Evolutionary conservation across 2,113 vertebrate species (phyloP).

Genomic region (Dascyllus trimaculatus): DNA sequence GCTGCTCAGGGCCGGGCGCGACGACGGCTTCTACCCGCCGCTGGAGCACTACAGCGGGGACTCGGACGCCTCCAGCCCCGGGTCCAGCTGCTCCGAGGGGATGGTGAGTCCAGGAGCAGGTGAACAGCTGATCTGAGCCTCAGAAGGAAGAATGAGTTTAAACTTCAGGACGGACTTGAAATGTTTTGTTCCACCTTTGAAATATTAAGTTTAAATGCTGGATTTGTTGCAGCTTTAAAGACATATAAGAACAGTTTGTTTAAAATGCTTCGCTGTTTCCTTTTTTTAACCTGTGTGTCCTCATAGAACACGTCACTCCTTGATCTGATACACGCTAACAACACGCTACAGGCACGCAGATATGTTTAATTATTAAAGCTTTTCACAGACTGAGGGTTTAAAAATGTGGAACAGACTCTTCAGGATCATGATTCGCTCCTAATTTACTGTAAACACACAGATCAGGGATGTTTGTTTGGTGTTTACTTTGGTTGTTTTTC

Average conservation of each 20-base stretch:
- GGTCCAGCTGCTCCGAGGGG: constrained; percentile 95
- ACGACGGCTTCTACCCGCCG: constrained; percentile 87
- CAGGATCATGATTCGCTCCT: too few relatives aligned
- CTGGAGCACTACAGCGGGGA: constrained; percentile 92
- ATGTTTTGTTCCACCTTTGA: too few relatives aligned
- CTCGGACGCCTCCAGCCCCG: constrained; percentile 92
- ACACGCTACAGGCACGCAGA: too few relatives aligned
- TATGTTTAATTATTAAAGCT: too few relatives aligned
- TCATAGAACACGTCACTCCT: too few relatives aligned
- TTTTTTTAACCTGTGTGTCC: too few relatives aligned
- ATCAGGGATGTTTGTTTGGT: neutral
- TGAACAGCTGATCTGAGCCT: constrained; percentile 37
- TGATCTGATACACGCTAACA: too few relatives aligned
- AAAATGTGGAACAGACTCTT: too few relatives aligned
- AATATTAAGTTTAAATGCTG: neutral
- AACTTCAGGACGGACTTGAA: constrained; percentile 23
- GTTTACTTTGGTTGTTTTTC: neutral
- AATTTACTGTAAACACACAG: too few relatives aligned
- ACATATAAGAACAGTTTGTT: neutral
- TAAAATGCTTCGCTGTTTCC: too few relatives aligned
- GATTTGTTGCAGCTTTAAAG: constrained; percentile 1
- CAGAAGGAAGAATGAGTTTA: constrained; percentile 19
- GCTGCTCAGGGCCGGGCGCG: constrained; percentile 90
- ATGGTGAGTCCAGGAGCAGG: constrained; percentile 87
- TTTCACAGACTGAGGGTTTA: too few relatives aligned